These are phyloP conservation scores for Amphilophus citrinellus DNA, from an alignment of 2,113 vertebrate species.

Conservation along the genomic window DNA sequence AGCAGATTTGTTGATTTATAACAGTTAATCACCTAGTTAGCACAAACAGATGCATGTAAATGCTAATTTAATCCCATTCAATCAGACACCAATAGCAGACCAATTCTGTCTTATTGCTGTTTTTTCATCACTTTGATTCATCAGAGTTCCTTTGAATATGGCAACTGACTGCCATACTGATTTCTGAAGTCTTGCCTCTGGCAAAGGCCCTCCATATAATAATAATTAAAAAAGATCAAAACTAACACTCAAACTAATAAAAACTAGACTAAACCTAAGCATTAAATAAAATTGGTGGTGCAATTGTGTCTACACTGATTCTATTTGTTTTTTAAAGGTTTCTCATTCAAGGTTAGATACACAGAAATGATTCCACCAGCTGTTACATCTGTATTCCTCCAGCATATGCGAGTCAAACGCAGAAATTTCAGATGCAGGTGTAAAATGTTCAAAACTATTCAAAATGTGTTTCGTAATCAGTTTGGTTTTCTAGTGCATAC, in stretches of 20 bases:
- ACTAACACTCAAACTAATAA: background rate
- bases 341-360: slow-evolving; percentile 28
- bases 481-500: background rate
- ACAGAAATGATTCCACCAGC: slow-evolving; percentile 15
- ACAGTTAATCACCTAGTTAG: background rate
- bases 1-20: background rate
- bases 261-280: background rate
- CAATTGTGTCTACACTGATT: background rate
- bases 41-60: background rate
- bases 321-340: slow-evolving; percentile 18
- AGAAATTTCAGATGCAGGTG: background rate
- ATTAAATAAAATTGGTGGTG: no score
- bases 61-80: background rate
- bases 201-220: no score
- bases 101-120: background rate
- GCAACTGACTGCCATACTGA: background rate
- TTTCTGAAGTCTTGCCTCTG: no score
- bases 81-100: background rate
- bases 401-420: slow-evolving; percentile 4
- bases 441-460: slow-evolving; percentile 14
- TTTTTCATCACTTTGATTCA: background rate
- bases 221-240: background rate
- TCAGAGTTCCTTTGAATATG: background rate
- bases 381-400: slow-evolving; percentile 23
- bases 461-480: background rate